A percentile compares a stretch with the other conserved stretches of the same genome.
phyloP scores from a whole-genome alignment of 2,113 vertebrate genomes.

The Lophotis ruficrista region DNA sequence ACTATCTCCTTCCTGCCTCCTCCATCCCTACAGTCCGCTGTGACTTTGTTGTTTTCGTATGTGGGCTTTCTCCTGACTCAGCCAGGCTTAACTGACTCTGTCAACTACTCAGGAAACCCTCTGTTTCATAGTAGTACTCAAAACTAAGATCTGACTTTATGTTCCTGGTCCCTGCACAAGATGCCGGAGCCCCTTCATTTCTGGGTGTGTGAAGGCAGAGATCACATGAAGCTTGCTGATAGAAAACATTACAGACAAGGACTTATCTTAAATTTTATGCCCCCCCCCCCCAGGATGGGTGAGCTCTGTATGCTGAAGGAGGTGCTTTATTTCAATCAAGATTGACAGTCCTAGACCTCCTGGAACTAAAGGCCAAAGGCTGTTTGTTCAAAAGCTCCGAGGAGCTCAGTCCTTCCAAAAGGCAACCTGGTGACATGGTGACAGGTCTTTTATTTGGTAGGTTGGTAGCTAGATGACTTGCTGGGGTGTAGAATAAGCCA shows the following conservation, averaged over 20 bases:
- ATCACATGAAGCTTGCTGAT: background rate
- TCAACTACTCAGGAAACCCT: background rate
- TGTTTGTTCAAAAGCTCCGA: background rate
- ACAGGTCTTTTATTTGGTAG: background rate
- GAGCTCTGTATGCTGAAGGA: background rate
- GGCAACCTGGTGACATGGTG: background rate
- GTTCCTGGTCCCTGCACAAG: background rate
- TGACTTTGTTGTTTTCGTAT: background rate
- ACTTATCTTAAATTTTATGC: background rate
- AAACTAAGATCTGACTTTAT: background rate
- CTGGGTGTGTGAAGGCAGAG: background rate
- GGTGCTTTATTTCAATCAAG: background rate
- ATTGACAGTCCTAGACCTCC: background rate
- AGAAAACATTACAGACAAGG: background rate
- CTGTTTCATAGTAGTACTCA: background rate
- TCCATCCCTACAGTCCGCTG: background rate
- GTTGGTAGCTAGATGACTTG: background rate
- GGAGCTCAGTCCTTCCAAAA: background rate
- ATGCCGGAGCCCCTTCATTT: background rate
- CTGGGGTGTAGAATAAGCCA: background rate
- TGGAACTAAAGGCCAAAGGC: background rate
- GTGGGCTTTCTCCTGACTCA: background rate
- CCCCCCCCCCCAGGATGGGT: too few species aligned
- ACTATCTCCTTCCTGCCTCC: background rate
- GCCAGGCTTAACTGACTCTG: background rate